These are phyloP conservation scores for Mus spretus DNA, from an alignment of 2,797 vertebrate genomes.

Conservation along the genomic window DNA sequence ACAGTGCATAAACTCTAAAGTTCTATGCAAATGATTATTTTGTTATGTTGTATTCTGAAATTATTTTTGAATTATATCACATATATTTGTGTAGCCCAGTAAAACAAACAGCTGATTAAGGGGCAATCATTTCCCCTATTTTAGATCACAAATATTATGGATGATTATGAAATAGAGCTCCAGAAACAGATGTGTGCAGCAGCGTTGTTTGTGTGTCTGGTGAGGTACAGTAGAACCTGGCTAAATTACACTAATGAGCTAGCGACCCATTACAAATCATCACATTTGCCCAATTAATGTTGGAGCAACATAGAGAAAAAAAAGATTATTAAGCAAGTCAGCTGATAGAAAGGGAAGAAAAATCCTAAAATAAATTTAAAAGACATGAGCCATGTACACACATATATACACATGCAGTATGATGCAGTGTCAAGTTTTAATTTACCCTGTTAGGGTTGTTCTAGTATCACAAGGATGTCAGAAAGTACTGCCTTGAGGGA, in stretches of 20 bases:
- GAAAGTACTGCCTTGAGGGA: neutral
- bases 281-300: constrained; percentile 77
- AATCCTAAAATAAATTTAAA: constrained; percentile 7
- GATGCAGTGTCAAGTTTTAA: neutral
- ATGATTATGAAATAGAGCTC: constrained; percentile 58
- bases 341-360: constrained; percentile 8
- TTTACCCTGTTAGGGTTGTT: neutral
- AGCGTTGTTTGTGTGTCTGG: constrained; percentile 26
- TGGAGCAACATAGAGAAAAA: constrained; percentile 40
- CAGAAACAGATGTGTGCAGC: constrained; percentile 45
- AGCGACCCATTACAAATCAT: constrained; percentile 74
- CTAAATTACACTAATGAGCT: constrained; percentile 77
- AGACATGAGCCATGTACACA: neutral
- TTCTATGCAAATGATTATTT: constrained; percentile 63
- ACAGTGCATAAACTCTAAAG: constrained; percentile 55
- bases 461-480: neutral
- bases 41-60: constrained; percentile 62
- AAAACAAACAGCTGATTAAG: constrained; percentile 76
- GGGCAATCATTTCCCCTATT: constrained; percentile 69
- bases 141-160: constrained; percentile 74
- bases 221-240: constrained; percentile 73
- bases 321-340: constrained; percentile 41
- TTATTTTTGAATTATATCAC: constrained; percentile 60
- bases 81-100: constrained; percentile 66
- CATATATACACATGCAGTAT: neutral